A percentile compares a stretch with the other conserved stretches of the same genome.
phyloP scores from a whole-genome alignment of 2,888 invertebrate species.

The Catotricha subobsoleta region DNA sequence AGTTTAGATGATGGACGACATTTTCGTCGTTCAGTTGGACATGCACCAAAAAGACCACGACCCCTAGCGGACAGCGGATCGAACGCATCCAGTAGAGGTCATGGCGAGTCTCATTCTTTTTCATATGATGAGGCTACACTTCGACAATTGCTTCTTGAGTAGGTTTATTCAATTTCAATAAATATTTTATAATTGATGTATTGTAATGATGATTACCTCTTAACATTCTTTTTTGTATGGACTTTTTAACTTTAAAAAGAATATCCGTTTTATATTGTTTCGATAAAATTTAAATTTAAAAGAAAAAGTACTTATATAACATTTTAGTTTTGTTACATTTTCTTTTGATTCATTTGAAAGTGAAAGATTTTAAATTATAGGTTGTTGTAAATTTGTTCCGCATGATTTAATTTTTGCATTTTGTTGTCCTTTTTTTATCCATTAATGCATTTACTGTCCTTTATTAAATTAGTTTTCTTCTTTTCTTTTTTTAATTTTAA shows the following conservation, averaged over 20 bases:
- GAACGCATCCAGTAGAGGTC: constrained; percentile 27
- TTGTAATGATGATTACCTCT: background rate
- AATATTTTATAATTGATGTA: background rate
- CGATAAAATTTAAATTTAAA: too few species aligned
- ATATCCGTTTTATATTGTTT: too few species aligned
- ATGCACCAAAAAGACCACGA: constrained; percentile 27
- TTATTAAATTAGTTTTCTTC: background rate
- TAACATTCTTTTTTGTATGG: background rate
- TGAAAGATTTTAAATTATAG: too few species aligned
- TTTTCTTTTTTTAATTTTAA: background rate
- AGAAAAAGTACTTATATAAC: too few species aligned
- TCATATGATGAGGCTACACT: constrained; percentile 67
- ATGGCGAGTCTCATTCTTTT: constrained; percentile 31
- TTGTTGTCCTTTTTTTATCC: background rate
- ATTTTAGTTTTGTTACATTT: too few species aligned
- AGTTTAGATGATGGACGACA: constrained; percentile 24
- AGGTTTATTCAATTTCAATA: constrained; percentile 27
- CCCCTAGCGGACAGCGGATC: constrained; percentile 27
- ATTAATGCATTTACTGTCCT: too few species aligned
- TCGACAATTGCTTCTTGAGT: constrained; percentile 89
- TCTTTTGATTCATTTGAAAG: too few species aligned
- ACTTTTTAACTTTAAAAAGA: too few species aligned
- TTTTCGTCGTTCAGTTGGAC: constrained; percentile 30
- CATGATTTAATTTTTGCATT: background rate
- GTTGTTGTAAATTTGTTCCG: background rate